Evolutionary conservation across 2,113 vertebrate species (phyloP).

Genomic region (Pycnonotus jocosus): DNA sequence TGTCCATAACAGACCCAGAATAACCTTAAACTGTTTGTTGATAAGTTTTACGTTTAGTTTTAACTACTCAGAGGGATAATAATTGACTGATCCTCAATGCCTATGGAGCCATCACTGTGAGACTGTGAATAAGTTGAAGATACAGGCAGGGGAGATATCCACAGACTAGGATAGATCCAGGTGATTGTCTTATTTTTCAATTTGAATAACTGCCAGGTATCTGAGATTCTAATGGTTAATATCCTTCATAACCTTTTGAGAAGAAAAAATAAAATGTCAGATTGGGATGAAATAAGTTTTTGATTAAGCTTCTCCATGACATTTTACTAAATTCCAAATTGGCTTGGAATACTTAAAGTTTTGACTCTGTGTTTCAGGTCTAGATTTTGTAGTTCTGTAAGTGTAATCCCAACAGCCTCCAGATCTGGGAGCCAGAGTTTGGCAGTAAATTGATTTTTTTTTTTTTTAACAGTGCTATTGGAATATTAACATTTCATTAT

Average conservation of each 20-base stretch:
- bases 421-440: background rate
- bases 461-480: background rate
- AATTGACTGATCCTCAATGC: background rate
- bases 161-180: background rate
- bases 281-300: background rate
- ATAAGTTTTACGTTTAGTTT: background rate
- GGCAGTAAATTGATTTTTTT: fast-evolving
- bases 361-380: background rate
- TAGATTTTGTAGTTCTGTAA: background rate
- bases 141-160: background rate
- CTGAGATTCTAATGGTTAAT: background rate
- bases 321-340: background rate
- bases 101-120: background rate
- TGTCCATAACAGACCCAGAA: background rate
- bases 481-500: background rate
- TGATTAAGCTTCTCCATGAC: background rate
- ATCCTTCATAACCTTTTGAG: background rate
- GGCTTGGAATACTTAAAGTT: background rate
- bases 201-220: background rate
- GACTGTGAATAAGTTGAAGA: background rate
- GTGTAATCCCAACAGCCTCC: background rate
- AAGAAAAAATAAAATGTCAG: background rate
- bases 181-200: background rate
- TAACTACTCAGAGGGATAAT: background rate
- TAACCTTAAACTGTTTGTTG: background rate